Percentiles rank a stretch among this genome's conserved stretches.
These are phyloP conservation scores for Oscheius sp. DNA, from an alignment of 2,888 invertebrate species.

Conservation along the genomic window DNA sequence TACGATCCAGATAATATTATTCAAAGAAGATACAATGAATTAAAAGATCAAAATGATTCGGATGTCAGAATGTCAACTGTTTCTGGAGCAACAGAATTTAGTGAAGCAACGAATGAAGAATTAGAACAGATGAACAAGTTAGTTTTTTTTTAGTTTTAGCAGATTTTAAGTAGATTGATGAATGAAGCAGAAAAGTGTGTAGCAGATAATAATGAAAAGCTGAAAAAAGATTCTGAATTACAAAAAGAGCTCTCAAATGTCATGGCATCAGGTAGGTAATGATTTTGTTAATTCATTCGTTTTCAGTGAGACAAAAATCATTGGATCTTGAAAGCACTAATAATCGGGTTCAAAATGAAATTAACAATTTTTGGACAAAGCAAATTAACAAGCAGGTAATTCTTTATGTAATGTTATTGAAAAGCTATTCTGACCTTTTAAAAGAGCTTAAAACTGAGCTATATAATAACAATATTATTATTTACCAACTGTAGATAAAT, in stretches of 20 bases:
- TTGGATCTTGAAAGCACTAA: constrained; percentile 49
- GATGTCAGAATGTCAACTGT: background rate
- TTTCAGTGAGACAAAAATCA: constrained; percentile 49
- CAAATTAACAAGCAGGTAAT: constrained; percentile 40
- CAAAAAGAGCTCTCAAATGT: constrained; percentile 33
- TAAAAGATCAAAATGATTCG: background rate
- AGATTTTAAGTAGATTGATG: constrained; percentile 33
- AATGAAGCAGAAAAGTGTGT: constrained; percentile 39
- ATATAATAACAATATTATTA: too few species aligned
- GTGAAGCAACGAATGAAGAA: constrained; percentile 43
- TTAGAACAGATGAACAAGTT: constrained; percentile 41
- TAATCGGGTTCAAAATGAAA: constrained; percentile 41
- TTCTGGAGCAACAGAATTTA: background rate
- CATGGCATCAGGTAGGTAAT: constrained; percentile 38
- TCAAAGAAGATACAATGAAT: background rate
- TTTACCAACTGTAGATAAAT: too few species aligned
- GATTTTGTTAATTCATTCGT: background rate
- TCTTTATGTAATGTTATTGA: background rate
- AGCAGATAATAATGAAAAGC: constrained; percentile 27
- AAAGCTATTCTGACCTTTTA: too few species aligned
- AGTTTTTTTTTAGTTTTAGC: background rate
- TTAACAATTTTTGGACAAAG: constrained; percentile 48
- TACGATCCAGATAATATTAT: constrained; percentile 20
- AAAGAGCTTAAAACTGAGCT: too few species aligned
- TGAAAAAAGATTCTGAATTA: constrained; percentile 32